Evolutionary conservation across 2,888 invertebrate species (phyloP), one percentile per base, ranked within the genome.

Genomic region (Cheilosia scutellata): DNA sequence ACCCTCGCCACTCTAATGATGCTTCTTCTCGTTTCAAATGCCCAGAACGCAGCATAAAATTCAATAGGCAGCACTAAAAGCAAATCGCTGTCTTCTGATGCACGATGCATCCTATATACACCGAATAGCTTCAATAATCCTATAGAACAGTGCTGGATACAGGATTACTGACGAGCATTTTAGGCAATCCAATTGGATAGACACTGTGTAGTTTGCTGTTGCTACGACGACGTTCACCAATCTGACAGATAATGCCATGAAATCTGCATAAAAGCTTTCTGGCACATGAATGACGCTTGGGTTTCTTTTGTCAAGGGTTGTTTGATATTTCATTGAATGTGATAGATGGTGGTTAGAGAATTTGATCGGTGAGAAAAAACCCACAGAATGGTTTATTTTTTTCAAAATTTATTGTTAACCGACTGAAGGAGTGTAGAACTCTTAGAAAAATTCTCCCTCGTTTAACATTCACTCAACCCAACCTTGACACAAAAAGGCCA

Each of bases 131-230:
- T 16, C 20, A 16, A 47, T 20, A 47, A 47, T 47, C 47, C 47
- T 7, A 47, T 47, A 47, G 47, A 47, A 7, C 16, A 16, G 47
- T 16, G 5, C 6, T 16, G 44, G 16, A 47, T 16, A 37, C 37
- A 11, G 47, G 7, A 47, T 47, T 7, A 47, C 47, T 47, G 7
- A 16, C 5, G 47, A 51, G 9, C 27, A 51, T 27, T 51, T 51
- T 27, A 51, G 51, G 27, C 51, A 51, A 51, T 27, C 51, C 51
- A 51, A 51, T 16, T 49, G 49, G 49, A 49, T 49, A 49, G 9
- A 51, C 27, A 51, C 27, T 27, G 27, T 25, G 51, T 13, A 5
- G 51, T 51, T 51, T 51, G 1, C 27, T 51, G 13, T 13, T 51
- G 51, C 51, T 11, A 51, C 51, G 20, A 20, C 20, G 11, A 51